These are phyloP conservation scores for Apostichopus leukothele DNA, from an alignment of 53 echinoderm and acorn worm species.

Conservation along the genomic window DNA sequence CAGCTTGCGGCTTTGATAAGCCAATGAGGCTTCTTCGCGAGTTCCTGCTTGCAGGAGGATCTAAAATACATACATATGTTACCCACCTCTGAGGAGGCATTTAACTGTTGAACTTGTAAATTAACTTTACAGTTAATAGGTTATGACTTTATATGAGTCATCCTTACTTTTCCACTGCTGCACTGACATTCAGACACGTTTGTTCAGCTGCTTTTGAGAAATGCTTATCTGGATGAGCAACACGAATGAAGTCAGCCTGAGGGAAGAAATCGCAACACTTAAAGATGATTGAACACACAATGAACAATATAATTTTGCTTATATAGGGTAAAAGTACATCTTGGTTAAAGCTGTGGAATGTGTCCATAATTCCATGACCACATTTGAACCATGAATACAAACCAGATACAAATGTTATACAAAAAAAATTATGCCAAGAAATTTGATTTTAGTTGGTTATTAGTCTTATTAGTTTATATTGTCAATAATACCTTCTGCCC, in stretches of 20 bases:
- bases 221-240: slow-evolving; percentile 78
- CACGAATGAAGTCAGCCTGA: slow-evolving; percentile 92
- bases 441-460: neutral
- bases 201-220: slow-evolving; percentile 80
- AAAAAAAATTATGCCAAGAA: too few species aligned
- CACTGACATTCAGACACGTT: slow-evolving; percentile 82
- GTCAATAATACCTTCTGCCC: neutral
- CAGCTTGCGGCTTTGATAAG: too few species aligned
- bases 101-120: too few species aligned
- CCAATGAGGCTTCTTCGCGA: too few species aligned
- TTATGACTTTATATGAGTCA: neutral
- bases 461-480: neutral
- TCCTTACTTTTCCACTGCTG: slow-evolving; percentile 86
- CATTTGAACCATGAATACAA: too few species aligned
- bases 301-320: neutral
- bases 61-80: too few species aligned
- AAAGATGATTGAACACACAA: neutral
- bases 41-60: too few species aligned
- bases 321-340: neutral
- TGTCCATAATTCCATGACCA: too few species aligned
- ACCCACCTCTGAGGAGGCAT: too few species aligned
- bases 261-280: neutral
- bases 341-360: neutral
- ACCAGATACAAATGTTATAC: too few species aligned
- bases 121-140: too few species aligned